Evolutionary conservation across 2,113 vertebrate species (phyloP).

Genomic region (Passer montanus): DNA sequence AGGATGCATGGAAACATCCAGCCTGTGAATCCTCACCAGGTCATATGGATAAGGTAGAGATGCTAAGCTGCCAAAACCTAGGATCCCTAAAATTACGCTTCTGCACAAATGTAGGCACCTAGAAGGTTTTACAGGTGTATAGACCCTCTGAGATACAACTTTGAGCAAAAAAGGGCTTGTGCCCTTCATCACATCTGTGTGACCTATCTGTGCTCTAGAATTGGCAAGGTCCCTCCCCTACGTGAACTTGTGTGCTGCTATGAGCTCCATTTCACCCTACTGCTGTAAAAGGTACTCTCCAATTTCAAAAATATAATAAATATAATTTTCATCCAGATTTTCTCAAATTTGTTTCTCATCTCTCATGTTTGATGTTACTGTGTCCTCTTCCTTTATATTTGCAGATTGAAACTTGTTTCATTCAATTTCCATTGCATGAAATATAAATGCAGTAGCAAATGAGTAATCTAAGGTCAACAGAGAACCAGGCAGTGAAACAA

Average conservation of each 20-base stretch:
- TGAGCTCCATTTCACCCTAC: background rate
- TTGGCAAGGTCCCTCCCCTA: background rate
- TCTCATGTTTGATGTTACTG: background rate
- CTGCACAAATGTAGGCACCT: background rate
- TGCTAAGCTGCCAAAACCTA: background rate
- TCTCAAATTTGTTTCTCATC: background rate
- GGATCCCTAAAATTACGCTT: background rate
- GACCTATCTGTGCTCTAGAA: background rate
- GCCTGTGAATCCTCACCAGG: background rate
- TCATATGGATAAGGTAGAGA: background rate
- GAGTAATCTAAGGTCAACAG: constrained; percentile 21
- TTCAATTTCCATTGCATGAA: background rate
- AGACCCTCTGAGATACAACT: background rate
- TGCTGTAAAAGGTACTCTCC: background rate
- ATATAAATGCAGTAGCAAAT: constrained; percentile 36
- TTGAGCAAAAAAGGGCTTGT: background rate
- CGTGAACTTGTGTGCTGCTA: background rate
- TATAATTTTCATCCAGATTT: background rate
- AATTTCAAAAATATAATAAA: constrained; percentile 5
- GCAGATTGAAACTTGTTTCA: background rate
- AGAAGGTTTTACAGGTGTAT: background rate
- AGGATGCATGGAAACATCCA: background rate
- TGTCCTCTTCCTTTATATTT: background rate
- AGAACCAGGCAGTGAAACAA: background rate
- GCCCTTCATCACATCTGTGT: background rate